Evolutionary conservation across 1,140 invertebrate species (phyloP), one percentile per base, ranked within the genome.

Genomic region (Caenorhabditis latens): DNA sequence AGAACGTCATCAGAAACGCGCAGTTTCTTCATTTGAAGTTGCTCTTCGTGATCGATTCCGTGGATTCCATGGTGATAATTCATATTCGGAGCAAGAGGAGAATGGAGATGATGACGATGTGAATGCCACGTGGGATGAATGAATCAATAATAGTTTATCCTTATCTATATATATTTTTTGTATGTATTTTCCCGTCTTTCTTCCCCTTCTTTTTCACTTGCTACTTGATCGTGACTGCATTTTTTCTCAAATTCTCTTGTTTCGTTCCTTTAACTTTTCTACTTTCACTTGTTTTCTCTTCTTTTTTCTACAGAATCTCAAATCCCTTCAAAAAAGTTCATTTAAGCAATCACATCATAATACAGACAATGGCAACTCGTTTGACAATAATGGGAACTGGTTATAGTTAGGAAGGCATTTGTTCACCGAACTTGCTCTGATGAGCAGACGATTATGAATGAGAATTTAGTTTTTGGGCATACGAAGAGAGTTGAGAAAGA

Each of bases 401-500:
- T 71, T 8, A 14, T 21, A 19, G 8, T 84, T 84, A 84, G 43
- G 58, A 43, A 43, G 61, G 84, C 46, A 63, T 63, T 43, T 8
- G 5, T 67, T 84, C 65, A 16, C 94, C 94, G 92, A 96, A 96
- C 93, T 96, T 96, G 92, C 94, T 94, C 4, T 93, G 89, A 92
- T 96, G 95, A 11, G 95, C 95, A 61, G 95, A 94, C 93, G 95
- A 95, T 90, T 95, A 95, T 0, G 93, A 91, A 95, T 95, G 2
- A 96, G 93, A 91, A 94, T 94, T 63, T 94, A 93, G 94, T n/a
- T 96, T 95, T 92, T 97, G 95, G 24, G 97, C 94, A 90, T 97
- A 97, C 6, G 95, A 95, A 0, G 96, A 96, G 6, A 97, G 93
- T 95, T 87, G 96, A 96, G 8, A 97, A n/a, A n/a, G n/a, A n/a